Evolutionary conservation across 2,797 vertebrate species (phyloP), one percentile per base, ranked within the genome.

Genomic region (Peromyscus melanophrys): DNA sequence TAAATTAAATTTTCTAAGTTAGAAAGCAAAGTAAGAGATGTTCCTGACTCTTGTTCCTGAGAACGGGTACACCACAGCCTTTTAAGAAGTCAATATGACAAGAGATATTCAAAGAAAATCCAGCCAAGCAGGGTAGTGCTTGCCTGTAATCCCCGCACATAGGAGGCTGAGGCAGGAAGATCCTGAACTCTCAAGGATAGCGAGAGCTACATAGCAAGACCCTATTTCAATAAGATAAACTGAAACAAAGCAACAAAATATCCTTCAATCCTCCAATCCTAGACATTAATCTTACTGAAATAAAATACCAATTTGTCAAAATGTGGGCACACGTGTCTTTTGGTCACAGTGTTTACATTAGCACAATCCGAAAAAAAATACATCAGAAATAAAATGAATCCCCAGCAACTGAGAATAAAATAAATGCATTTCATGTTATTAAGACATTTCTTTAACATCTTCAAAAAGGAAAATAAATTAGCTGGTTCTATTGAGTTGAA

Each of bases 31-130:
- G 9, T 49, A 78, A 83, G 63, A 4, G 23, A 85, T 59, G 40
- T 2, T 88, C 21, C 46, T 40, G 46, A 1, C 31, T 10, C 40
- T 31, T 67, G 1, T 52, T 84, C n/a, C 27, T 85, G 10, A 57
- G 69, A 89, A 91, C 1, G 6, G 4, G 55, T 59, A 34, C 43
- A 4, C 16, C 46, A 49, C 8, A 73, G 46, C 1, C 25, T 27
- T 81, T 80, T 43, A 37, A 71, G n/a, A 94, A 91, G 92, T 16
- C 29, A 96, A 40, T 92, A 37, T 90, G 59, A 92, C 43, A 91
- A 92, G 0, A 55, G 29, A 49, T 37, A 87, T 57, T 90, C 93
- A 95, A 92, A 89, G 89, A 67, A 85, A 92, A 69, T 75, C 25
- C 23, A 75, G 73, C 1, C 31, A 63, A 46, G 43, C 43, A 0